Base-by-base conservation (phyloP, 2,888 invertebrate genomes). In the Polydrusus tereticollis region DNA sequence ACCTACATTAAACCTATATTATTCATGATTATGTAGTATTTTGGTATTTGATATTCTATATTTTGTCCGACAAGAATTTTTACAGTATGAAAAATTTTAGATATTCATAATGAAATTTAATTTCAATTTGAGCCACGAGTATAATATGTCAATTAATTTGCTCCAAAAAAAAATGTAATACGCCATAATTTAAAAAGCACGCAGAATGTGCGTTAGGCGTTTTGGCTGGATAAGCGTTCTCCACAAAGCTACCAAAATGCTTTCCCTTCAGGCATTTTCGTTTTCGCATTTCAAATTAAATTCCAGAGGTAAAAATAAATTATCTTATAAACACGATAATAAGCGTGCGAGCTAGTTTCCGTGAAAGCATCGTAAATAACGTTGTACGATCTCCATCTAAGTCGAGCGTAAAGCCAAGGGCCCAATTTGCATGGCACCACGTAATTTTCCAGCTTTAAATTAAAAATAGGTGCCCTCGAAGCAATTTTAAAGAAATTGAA, bases 231-330 rank as follows among this genome's bases (percentile, higher is more conserved):
- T n/a, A n/a, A n/a, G n/a, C n/a, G n/a, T n/a, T n/a, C n/a, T n/a
- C n/a, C n/a, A n/a, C 62, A 69, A 70, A 65, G 65, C 59, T 64
- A 58, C 50, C 64, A 41, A 29, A 62, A 66, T 64, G 60, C 60
- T 71, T 66, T 72, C 67, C 72, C 50, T 58, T 36, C 58, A 20
- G n/a, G 26, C 14, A 14, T 18, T 33, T 50, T 41, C 57, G 38
- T 75, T 78, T 75, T 55, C 72, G 55, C 74, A 79, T 82, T 59
- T 59, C 50, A 33, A 70, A 81, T 82, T 80, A 82, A 83, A 80
- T 78, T 79, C 79, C 80, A 82, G 82, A 82, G 82, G 83, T 82
- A 82, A 82, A 79, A 80, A 79, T 80, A 80, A 82, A 81, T 80
- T 81, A 78, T 77, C 78, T 78, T 78, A 78, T 76, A 77, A 79